A percentile compares a stretch with the other conserved stretches of the same genome.
Conservation (phyloP, 2,113 vertebrate genomes). For the Lethenteron reissneri region DNA sequence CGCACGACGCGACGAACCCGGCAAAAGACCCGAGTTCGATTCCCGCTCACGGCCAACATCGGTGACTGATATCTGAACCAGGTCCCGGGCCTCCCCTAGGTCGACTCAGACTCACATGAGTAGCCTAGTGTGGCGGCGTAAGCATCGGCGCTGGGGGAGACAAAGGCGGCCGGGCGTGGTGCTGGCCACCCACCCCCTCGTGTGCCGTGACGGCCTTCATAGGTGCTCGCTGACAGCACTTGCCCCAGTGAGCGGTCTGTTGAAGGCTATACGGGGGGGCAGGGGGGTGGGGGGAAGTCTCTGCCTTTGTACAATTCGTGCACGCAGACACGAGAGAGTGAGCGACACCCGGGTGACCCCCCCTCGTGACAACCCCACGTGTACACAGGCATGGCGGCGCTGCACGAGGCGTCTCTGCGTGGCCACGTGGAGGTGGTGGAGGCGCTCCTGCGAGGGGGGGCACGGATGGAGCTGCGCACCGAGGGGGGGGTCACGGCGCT, state of each 20-base stretch:
- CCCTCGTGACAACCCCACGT: not conserved
- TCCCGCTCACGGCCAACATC: too few relatives aligned
- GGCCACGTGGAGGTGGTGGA: slow-evolving; percentile 77
- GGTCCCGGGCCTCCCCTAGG: too few relatives aligned
- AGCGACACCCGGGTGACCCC: not conserved
- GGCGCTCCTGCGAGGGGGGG: slow-evolving; percentile 45
- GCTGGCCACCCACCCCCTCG: too few relatives aligned
- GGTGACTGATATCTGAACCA: too few relatives aligned
- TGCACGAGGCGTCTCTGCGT: slow-evolving; percentile 67
- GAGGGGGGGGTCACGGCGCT: slow-evolving; percentile 76
- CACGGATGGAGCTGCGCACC: slow-evolving; percentile 58
- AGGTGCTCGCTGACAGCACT: not conserved
- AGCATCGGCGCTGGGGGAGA: too few relatives aligned
- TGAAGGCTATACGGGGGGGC: too few relatives aligned
- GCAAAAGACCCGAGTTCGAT: too few relatives aligned
- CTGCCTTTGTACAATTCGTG: not conserved
- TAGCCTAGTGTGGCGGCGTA: too few relatives aligned
- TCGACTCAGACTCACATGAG: too few relatives aligned
- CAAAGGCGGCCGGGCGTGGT: too few relatives aligned
- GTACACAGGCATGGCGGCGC: slow-evolving; percentile 46
- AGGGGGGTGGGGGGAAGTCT: not conserved
- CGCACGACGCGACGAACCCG: too few relatives aligned
- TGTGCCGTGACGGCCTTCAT: too few relatives aligned
- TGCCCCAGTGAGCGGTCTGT: not conserved
- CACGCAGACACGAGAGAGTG: not conserved